Conservation (phyloP, 2,888 invertebrate genomes). For the Melanotus villosus region DNA sequence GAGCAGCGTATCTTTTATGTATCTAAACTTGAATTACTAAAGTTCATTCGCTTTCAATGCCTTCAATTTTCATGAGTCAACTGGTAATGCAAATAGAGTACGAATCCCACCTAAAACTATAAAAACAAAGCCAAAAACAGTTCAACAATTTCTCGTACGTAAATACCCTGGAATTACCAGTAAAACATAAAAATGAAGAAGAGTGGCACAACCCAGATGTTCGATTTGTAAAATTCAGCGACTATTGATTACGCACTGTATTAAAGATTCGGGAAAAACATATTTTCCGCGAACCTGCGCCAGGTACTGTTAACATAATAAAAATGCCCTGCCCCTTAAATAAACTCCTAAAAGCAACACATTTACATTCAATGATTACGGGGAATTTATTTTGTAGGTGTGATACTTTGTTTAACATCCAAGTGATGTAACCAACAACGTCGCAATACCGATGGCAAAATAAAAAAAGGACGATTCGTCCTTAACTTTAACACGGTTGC, state of each 20-base stretch:
- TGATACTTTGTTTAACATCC: constrained; percentile 20
- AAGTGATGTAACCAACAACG: constrained; percentile 3
- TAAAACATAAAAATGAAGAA: too few relatives aligned
- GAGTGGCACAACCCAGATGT: constrained; percentile 9
- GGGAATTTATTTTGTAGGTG: constrained; percentile 12
- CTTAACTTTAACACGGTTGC: too few relatives aligned
- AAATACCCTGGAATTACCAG: too few relatives aligned
- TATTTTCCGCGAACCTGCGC: neutral
- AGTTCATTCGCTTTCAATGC: too few relatives aligned
- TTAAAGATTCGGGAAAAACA: constrained; percentile 6
- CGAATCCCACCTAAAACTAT: too few relatives aligned
- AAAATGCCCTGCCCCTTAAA: constrained; percentile 2
- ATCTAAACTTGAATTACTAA: too few relatives aligned
- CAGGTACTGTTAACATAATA: neutral
- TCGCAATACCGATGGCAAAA: neutral
- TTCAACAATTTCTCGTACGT: too few relatives aligned
- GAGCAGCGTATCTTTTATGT: too few relatives aligned
- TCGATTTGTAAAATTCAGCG: constrained; percentile 25
- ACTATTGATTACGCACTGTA: constrained; percentile 24
- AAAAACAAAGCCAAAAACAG: too few relatives aligned
- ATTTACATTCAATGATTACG: constrained; percentile 2
- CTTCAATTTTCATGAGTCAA: too few relatives aligned
- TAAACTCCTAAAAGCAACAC: neutral
- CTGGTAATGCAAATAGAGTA: too few relatives aligned
- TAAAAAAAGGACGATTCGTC: too few relatives aligned